Percentiles rank a stretch among this genome's conserved stretches.
These are phyloP conservation scores for Astur gentilis DNA, from an alignment of 2,113 vertebrate genomes.

Conservation along the genomic window DNA sequence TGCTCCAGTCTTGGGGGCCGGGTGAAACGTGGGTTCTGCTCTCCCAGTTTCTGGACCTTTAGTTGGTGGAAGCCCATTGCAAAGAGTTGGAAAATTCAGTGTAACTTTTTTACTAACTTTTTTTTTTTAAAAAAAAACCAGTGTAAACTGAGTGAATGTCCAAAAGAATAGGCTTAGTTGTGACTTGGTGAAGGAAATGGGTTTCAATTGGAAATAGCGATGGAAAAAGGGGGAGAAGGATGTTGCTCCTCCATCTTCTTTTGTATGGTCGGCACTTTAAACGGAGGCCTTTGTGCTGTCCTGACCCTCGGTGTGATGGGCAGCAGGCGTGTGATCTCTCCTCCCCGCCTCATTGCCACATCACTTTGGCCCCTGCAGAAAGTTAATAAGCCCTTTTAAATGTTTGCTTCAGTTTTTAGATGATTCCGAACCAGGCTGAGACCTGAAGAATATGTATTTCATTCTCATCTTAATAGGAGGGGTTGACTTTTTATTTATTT, in stretches of 20 bases:
- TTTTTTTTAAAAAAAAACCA: background rate
- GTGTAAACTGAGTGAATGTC: background rate
- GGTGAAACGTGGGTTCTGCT: background rate
- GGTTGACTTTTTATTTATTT: slow-evolving; percentile 54
- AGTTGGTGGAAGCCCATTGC: background rate
- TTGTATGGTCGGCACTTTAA: slow-evolving; percentile 56
- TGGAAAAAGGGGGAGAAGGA: slow-evolving; percentile 32
- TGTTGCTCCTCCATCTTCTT: background rate
- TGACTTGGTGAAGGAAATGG: background rate
- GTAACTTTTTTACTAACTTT: slow-evolving; percentile 44
- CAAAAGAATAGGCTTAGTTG: background rate
- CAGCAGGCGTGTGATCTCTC: background rate
- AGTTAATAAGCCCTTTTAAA: slow-evolving; percentile 23
- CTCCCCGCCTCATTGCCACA: background rate
- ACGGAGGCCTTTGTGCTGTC: background rate
- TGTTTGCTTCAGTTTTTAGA: background rate
- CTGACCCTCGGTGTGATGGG: background rate
- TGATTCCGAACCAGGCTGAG: background rate
- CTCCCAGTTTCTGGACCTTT: background rate
- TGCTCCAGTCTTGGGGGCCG: background rate
- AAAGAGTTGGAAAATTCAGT: background rate
- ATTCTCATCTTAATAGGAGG: slow-evolving; percentile 31
- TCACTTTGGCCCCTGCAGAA: background rate
- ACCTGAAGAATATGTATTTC: background rate
- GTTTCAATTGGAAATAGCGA: background rate